Evolutionary conservation across 2,113 vertebrate genomes (phyloP).

Genomic region (Limnothrissa miodon): DNA sequence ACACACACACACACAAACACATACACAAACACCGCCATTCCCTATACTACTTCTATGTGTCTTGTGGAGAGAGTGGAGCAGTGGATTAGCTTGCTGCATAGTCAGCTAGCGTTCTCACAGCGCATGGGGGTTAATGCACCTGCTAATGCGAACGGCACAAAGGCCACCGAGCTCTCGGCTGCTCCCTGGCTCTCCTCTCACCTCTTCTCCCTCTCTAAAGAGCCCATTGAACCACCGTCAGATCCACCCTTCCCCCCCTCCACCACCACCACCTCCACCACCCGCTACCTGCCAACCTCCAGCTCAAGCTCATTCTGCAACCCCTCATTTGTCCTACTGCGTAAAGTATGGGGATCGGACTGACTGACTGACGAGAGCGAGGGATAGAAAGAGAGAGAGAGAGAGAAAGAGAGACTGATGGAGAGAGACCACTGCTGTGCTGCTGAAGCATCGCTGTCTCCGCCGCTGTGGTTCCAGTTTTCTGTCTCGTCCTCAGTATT

Average conservation of each 20-base stretch:
- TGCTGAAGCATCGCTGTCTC: neutral
- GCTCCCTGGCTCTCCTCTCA: neutral
- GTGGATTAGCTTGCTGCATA: neutral
- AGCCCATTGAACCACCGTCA: conserved; percentile 61
- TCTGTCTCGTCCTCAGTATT: too few species aligned
- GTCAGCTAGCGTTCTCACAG: neutral
- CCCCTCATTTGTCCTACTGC: neutral
- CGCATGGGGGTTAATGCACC: conserved; percentile 35
- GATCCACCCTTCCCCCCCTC: conserved; percentile 45
- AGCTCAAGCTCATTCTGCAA: neutral
- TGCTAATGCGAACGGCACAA: conserved; percentile 55
- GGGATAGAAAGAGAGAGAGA: neutral
- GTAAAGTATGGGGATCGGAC: neutral
- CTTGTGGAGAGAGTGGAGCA: neutral
- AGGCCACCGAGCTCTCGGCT: conserved; percentile 38
- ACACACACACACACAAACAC: too few species aligned
- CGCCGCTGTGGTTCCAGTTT: neutral
- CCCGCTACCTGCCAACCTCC: conserved; percentile 8
- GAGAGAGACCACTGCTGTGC: neutral
- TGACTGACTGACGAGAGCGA: neutral
- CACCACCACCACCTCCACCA: conserved; percentile 53
- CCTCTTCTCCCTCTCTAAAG: conserved; percentile 55
- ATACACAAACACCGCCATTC: neutral
- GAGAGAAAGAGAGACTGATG: neutral
- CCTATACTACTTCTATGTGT: neutral